Conservation (phyloP, 92 coral and sea anemone genomes). For the Bergia puertoricense region DNA sequence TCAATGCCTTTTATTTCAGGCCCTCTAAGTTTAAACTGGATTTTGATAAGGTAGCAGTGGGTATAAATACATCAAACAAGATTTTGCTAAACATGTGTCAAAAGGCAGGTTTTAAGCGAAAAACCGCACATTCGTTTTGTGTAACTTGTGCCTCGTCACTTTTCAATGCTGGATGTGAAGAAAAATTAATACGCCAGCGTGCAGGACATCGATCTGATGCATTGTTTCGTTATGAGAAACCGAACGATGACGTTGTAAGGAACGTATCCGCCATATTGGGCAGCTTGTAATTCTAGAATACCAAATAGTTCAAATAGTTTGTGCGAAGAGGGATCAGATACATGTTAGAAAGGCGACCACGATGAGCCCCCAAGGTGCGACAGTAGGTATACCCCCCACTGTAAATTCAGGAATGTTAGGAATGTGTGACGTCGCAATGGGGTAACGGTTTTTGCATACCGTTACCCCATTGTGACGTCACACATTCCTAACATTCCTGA, state of each 20-base stretch:
- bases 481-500: too few relatives aligned
- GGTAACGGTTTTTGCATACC: too few relatives aligned
- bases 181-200: neutral
- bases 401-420: too few relatives aligned
- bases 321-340: neutral
- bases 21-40: constrained; percentile 16
- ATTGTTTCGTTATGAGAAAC: constrained; percentile 14
- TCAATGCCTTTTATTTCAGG: constrained; percentile 45
- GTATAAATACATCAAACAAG: neutral
- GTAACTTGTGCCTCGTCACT: constrained; percentile 5
- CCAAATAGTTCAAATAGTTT: constrained; percentile 6
- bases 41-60: constrained; percentile 33
- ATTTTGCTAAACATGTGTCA: constrained; percentile 2
- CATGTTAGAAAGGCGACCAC: neutral
- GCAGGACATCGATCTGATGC: constrained; percentile 4
- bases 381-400: too few relatives aligned
- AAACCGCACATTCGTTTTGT: neutral
- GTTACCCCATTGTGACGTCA: too few relatives aligned
- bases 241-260: neutral
- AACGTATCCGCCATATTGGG: constrained; percentile 7
- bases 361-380: neutral
- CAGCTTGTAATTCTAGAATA: neutral
- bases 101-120: too few relatives aligned
- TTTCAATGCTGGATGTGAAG: constrained; percentile 4
- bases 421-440: too few relatives aligned